Evolutionary conservation across 2,113 vertebrate species (phyloP).

Genomic region (Alectura lathami): DNA sequence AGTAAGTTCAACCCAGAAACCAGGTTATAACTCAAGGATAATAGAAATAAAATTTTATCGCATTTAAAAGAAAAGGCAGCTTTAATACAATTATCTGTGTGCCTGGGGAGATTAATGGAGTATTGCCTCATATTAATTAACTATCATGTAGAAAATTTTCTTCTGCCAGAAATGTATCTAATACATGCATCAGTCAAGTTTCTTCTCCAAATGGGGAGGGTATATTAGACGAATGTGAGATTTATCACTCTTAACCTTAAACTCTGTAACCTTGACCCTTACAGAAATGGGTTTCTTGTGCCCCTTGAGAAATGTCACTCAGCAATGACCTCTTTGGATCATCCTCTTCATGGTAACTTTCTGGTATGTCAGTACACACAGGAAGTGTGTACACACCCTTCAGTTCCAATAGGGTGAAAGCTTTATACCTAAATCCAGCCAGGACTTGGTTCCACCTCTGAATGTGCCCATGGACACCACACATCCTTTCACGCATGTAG

Average conservation of each 20-base stretch:
- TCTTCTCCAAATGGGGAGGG: not conserved
- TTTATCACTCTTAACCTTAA: not conserved
- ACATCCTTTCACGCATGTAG: not conserved
- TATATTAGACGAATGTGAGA: not conserved
- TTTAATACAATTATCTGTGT: not conserved
- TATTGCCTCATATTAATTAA: not conserved
- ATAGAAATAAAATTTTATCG: not conserved
- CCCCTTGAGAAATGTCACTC: not conserved
- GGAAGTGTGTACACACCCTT: not conserved
- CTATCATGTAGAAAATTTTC: not conserved
- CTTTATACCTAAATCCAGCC: not conserved
- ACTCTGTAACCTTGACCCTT: not conserved
- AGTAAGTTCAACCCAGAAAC: not conserved
- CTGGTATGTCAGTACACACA: too few species aligned
- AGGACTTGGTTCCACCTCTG: not conserved
- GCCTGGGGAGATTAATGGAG: not conserved
- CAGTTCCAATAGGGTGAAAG: not conserved
- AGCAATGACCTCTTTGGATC: not conserved
- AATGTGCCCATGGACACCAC: not conserved
- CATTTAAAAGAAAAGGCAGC: not conserved
- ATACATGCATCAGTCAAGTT: not conserved
- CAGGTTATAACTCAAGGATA: not conserved
- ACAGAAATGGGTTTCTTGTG: not conserved
- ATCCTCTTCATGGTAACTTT: not conserved
- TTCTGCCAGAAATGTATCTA: not conserved